Evolutionary conservation across 2,113 vertebrate genomes (phyloP), one percentile per base, ranked within the genome.

Genomic region (Mungos mungo): DNA sequence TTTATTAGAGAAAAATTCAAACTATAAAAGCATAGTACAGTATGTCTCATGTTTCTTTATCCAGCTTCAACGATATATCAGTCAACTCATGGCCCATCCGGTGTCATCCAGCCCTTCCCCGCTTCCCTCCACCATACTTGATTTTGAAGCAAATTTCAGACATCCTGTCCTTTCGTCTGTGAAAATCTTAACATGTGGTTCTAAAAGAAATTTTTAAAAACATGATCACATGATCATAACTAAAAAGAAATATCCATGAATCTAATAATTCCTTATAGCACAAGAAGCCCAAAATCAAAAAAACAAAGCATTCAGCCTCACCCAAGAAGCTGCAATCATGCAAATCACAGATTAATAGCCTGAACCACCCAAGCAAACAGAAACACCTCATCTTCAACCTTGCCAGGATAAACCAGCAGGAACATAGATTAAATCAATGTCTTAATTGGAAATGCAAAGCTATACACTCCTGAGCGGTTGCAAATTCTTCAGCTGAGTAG

Each of bases 151-250:
- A 65, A 93, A 71, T 45, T 33, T 69, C 63, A 95, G 29, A 63
- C 10, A 80, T 31, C 11, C 1, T 63, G 52, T 52, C n/a, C 90
- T 80, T 88, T 68, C 41, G 88, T 83, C 76, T 63, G 23, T 52
- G 96, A 52, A 54, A 77, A 93, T 82, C 77, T 88, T n/a, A 60
- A 7, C 27, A 93, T 18, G 35, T 60, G 79, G 69, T 52, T 90
- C 82, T 86, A 81, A 91, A 91, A 94, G 33, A 31, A 57, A 45
- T 11, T 87, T 93, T 69, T 33, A 63, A 87, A n/a, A 87, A 95
- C 7, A 11, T 52, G 38, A 41, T 54, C 7, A 45, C 45, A 92
- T 74, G 71, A 65, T n/a, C 27, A 89, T 3, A 80, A 89, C 65
- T 96, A 35, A 57, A 93, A 83, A 12, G 80, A 41, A 29, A 31